Conservation (phyloP, 2,797 vertebrate genomes). For the Pogoniulus pusillus region DNA sequence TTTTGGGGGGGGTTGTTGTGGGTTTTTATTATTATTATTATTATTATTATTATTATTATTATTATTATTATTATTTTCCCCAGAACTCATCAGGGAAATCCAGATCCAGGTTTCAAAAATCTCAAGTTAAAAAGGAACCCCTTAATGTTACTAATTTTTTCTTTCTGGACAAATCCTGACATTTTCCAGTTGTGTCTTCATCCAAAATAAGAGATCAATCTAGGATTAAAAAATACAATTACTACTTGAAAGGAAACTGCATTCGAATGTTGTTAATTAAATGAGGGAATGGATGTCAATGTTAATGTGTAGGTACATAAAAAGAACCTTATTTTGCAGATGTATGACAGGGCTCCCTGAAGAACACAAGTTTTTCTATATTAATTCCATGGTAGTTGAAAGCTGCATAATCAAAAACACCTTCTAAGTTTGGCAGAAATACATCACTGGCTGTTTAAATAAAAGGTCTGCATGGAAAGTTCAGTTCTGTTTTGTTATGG, state of each 20-base stretch:
- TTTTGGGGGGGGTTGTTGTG: no score
- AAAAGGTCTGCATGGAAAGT: constrained; percentile 75
- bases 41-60: background rate
- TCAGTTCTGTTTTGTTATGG: constrained; percentile 55
- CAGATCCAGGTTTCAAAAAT: constrained; percentile 26
- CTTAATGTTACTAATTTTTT: background rate
- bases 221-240: constrained; percentile 44
- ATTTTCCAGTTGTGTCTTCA: constrained; percentile 18
- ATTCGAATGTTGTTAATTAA: constrained; percentile 65
- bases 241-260: constrained; percentile 22
- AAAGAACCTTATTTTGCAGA: constrained; percentile 63
- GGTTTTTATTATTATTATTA: background rate
- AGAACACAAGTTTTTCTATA: constrained; percentile 53
- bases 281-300: constrained; percentile 50
- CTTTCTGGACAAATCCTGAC: constrained; percentile 25
- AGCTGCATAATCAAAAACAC: constrained; percentile 69
- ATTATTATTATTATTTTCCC: background rate
- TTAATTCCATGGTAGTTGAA: constrained; percentile 68
- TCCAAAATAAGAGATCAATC: constrained; percentile 20
- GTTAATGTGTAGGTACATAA: constrained; percentile 62
- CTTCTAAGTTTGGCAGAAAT: constrained; percentile 65
- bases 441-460: constrained; percentile 73
- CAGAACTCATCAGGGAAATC: background rate
- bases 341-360: constrained; percentile 49
- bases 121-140: background rate